Evolutionary conservation across 1,140 invertebrate genomes (phyloP).

Genomic region (Bombus ignitus): DNA sequence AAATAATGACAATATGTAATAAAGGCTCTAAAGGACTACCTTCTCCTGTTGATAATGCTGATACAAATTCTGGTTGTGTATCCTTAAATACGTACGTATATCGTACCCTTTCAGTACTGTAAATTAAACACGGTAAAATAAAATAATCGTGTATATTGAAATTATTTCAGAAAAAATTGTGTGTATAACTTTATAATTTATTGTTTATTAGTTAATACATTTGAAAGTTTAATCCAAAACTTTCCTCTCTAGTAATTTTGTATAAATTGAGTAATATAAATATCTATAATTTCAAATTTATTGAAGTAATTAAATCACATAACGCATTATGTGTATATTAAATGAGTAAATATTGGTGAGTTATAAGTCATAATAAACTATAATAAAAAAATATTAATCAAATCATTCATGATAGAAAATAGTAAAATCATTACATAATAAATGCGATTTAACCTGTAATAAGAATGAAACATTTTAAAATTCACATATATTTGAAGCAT

Average conservation of each 20-base stretch:
- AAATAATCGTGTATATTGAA: neutral
- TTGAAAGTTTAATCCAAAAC: neutral
- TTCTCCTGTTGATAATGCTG: slow-evolving; percentile 87
- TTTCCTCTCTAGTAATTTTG: neutral
- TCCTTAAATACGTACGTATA: slow-evolving; percentile 95
- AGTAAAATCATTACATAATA: neutral
- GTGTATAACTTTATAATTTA: too few species aligned
- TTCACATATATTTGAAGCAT: neutral
- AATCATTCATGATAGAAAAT: neutral
- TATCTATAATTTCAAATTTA: neutral
- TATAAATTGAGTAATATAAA: neutral
- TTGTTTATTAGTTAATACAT: neutral
- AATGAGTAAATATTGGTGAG: neutral
- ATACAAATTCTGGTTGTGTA: slow-evolving; percentile 91
- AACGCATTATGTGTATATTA: neutral
- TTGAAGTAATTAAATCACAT: too few species aligned
- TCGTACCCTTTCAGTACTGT: slow-evolving; percentile 87
- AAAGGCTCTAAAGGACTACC: slow-evolving; percentile 85
- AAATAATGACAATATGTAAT: slow-evolving; percentile 92
- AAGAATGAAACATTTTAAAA: neutral
- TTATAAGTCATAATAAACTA: neutral
- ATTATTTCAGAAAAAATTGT: neutral
- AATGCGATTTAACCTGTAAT: neutral
- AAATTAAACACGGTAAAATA: slow-evolving; percentile 47
- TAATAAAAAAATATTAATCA: neutral